Evolutionary conservation across 2,888 invertebrate species (phyloP), one percentile per base, ranked within the genome.

Genomic region (Aphodius granarius): DNA sequence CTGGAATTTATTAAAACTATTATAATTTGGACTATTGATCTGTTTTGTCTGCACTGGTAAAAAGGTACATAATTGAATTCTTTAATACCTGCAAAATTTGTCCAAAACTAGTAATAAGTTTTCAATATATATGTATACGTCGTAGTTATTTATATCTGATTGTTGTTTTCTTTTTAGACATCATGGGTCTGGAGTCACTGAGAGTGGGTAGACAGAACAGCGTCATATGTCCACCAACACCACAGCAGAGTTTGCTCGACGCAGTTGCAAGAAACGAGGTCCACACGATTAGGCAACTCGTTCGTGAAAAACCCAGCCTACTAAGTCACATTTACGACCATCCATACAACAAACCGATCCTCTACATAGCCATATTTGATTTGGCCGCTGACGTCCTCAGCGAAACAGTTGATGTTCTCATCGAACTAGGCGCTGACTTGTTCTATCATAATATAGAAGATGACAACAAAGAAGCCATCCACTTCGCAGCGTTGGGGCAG

Each of bases 401-500:
- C 23, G 88, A 90, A 43, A 92, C 91, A 74, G 89, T 91, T 0
- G 87, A 90, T 80, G 86, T 89, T 3, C 85, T 94, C 63, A 83
- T 93, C 13, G 88, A 90, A 75, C 85, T 90, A 73, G 91, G 92
- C 76, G 93, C 92, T 0, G 88, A 92, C 83, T 89, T 91, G 0
- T 91, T 92, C 79, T 88, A 86, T 80, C 82, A 90, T 0, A 92
- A 92, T 83, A 81, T 82, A 21, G 76, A 80, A 78, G 88, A 87
- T 1, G 89, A 90, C 73, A 88, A 89, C 16, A 90, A 89, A 78
- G 90, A 91, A n/a, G 91, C 93, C 0, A 87, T 94, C 78, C 93
- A 94, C 85, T 91, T 91, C 77, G 92, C 92, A 2, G 89, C 90
- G 0, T 90, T 91, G 82, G 88, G 86, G 71, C 90, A 90, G 13